Base-by-base conservation (phyloP, 2,797 vertebrate species). In the Hydrolagus colliei region DNA sequence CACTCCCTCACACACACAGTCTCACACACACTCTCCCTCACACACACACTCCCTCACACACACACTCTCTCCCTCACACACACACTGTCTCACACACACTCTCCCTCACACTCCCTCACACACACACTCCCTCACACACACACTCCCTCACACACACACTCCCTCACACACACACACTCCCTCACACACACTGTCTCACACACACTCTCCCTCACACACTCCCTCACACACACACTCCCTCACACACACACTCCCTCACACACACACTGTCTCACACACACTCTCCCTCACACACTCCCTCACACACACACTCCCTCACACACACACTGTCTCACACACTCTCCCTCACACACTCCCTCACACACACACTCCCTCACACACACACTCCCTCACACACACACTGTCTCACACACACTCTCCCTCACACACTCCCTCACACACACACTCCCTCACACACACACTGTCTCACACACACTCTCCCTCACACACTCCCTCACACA, bases 121-220 rank as follows among this genome's bases (percentile, higher is more conserved):
- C 87, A 98, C 97, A n/a, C n/a, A n/a, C 13, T 9, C n/a, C 4
- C 1, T 7, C n/a, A n/a, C 61, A 77, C 86, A 10, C 72, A 27
- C 27, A 27, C 27, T 27, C 27, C 27, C 27, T 27, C 27, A 27
- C 27, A 27, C 27, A 27, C 27, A n/a, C n/a, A n/a, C 13, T 9
- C n/a, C 4, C 1, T 7, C n/a, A n/a, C n/a, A n/a, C 61, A 77
- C 86, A 10, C 72, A 27, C 27, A 27, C 27, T 27, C 27, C 27
- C 27, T 27, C 27, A 27, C 27, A 27, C 27, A 27, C 27, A n/a
- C 13, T 9, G 16, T 3, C 1, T 7, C 61, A 77, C 86, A 10
- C 72, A 27, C 27, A 27, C n/a, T n/a, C 27, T 27, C 27, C 27
- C 27, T 27, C 27, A 27, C 27, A 27, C 27, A 27, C 27, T 1